Percentiles rank a stretch among this genome's conserved stretches.
phyloP scores from a whole-genome alignment of 1,140 invertebrate species.

The Pinna nobilis region DNA sequence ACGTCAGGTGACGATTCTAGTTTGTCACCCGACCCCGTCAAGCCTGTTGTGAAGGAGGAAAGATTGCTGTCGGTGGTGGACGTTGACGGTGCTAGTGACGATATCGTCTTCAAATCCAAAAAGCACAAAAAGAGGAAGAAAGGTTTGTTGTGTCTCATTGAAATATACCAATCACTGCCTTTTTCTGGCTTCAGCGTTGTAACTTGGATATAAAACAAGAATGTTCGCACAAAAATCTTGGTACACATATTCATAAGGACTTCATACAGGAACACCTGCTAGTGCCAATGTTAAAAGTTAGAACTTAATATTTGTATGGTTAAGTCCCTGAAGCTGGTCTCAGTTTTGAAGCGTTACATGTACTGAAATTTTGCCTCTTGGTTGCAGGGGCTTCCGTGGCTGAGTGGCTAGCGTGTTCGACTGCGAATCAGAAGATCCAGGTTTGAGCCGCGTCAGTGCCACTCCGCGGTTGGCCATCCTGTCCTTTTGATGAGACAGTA shows the following conservation, averaged over 20 bases:
- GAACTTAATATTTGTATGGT: too few relatives aligned
- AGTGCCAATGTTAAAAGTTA: too few relatives aligned
- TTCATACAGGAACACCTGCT: too few relatives aligned
- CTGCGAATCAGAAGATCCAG: too few relatives aligned
- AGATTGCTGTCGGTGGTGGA: not conserved
- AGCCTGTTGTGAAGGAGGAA: not conserved
- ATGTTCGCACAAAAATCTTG: not conserved
- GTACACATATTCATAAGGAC: not conserved
- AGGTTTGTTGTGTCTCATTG: conserved; percentile 13
- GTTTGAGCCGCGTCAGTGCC: too few relatives aligned
- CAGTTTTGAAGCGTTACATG: too few relatives aligned
- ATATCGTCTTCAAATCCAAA: conserved; percentile 78
- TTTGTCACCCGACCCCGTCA: not conserved
- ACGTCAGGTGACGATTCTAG: not conserved
- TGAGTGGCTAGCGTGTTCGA: too few relatives aligned
- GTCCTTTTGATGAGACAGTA: too few relatives aligned
- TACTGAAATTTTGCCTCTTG: too few relatives aligned
- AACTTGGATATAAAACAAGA: not conserved
- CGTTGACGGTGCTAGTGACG: conserved; percentile 71
- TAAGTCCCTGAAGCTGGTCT: too few relatives aligned
- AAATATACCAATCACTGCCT: not conserved
- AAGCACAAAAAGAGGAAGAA: conserved; percentile 72
- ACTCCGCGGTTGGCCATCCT: too few relatives aligned
- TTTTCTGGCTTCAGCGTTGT: not conserved
- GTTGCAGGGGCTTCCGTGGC: too few relatives aligned